Base-by-base conservation (phyloP, 2,113 vertebrate species). In the Malaclemys terrapin region DNA sequence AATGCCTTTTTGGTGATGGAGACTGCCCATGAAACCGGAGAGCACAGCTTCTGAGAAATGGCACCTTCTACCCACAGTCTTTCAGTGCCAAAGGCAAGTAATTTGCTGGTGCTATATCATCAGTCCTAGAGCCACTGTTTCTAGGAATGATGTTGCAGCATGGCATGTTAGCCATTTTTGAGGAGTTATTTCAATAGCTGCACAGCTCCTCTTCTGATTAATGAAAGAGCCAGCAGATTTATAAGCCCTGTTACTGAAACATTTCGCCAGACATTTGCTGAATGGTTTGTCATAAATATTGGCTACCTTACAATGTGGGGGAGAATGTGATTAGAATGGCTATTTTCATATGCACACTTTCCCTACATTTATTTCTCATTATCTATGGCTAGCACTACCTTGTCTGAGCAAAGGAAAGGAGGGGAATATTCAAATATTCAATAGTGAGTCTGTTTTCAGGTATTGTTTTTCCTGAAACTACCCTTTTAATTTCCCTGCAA, bases 181-280 rank as follows among this genome's bases (percentile, higher is more conserved):
- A 96, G 83, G 84, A 94, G 81, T 92, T 96, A 82, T 94, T 98
- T 97, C 96, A 96, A 91, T 92, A 97, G 91, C 72, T 90, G 82
- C 84, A 72, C 65, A 96, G 79, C 89, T 94, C 78, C 65, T 96
- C 89, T 53, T 96, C 93, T 97, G 96, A 97, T 97, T 97, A 97
- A 97, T 96, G 96, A 96, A 97, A 97, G 27, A 95, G 24, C 56
- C 42, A 91, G 29, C 84, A 91, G 93, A 96, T 96, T 94, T 91
- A 91, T 89, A 96, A 93, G 62, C 87, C 19, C 13, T 93, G 86
- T 97, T 97, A 93, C 42, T 9, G 86, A 96, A 97, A 94, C 93
- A 35, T 93, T 95, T 97, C 35, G 80, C 57, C 89, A 78, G 92
- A 96, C 92, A 95, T 94, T 95, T 97, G 80, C 95, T 86, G 91